Evolutionary conservation across 2,797 vertebrate species (phyloP).

Genomic region (Schizopygopsis pylzovi): DNA sequence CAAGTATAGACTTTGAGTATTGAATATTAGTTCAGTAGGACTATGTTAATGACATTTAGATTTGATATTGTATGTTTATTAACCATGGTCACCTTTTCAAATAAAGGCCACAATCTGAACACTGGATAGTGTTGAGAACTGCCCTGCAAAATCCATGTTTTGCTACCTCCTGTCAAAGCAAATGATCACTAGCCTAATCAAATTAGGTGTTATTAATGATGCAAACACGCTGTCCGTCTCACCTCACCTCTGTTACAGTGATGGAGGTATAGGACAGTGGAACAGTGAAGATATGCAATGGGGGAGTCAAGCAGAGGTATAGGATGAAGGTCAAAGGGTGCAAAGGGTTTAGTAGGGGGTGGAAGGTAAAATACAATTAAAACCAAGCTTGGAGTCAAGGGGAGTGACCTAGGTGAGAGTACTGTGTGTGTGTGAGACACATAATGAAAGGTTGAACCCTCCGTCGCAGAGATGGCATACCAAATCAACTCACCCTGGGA

Average conservation of each 20-base stretch:
- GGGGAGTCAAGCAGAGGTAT: neutral
- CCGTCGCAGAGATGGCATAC: conserved; percentile 86
- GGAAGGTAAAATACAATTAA: conserved; percentile 78
- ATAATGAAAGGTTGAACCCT: conserved; percentile 86
- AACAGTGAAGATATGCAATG: conserved; percentile 30
- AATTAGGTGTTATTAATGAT: conserved; percentile 46
- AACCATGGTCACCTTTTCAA: neutral
- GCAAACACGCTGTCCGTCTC: neutral
- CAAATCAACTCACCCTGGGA: conserved; percentile 88
- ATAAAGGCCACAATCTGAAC: neutral
- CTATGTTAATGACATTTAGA: too few species aligned
- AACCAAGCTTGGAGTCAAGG: conserved; percentile 78
- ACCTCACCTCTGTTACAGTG: neutral
- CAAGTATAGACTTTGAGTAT: neutral
- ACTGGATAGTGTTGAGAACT: neutral
- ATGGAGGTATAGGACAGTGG: conserved; percentile 36
- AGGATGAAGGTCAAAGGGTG: conserved; percentile 47
- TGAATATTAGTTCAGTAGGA: neutral
- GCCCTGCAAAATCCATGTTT: conserved; percentile 63
- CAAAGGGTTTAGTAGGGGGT: conserved; percentile 63
- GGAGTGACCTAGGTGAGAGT: conserved; percentile 84
- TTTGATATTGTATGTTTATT: neutral
- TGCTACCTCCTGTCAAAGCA: conserved; percentile 72
- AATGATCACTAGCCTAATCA: conserved; percentile 66
- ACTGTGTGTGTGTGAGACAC: conserved; percentile 75